phyloP scores from a whole-genome alignment of 2,113 vertebrate species.

The Rafetus swinhoei region DNA sequence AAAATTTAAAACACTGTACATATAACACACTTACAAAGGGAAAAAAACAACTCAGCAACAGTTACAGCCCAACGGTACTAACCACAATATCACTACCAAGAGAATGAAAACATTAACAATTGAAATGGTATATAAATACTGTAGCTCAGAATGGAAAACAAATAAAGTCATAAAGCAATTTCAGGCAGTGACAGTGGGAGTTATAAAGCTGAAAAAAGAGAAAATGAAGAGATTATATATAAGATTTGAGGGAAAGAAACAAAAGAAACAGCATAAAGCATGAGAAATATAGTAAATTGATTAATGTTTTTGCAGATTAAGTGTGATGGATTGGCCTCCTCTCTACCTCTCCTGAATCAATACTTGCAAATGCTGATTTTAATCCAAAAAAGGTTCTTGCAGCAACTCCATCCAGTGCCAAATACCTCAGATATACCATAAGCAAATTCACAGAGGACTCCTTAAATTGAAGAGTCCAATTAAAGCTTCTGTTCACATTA shows the following conservation, averaged over 20 bases:
- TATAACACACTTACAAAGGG: background rate
- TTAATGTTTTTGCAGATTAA: background rate
- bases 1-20: background rate
- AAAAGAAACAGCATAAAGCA: background rate
- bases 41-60: background rate
- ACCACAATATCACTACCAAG: background rate
- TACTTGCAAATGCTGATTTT: background rate
- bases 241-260: background rate
- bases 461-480: background rate
- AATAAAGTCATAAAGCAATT: background rate
- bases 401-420: background rate
- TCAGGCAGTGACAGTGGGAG: background rate
- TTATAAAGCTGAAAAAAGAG: background rate
- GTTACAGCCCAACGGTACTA: background rate
- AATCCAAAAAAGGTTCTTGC: background rate
- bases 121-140: background rate
- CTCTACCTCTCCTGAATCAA: background rate
- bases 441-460: background rate
- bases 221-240: background rate
- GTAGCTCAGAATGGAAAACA: background rate
- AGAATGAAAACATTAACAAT: background rate
- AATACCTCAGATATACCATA: background rate
- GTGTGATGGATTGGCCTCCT: background rate
- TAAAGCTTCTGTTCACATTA: slow-evolving; percentile 40
- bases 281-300: background rate